Conservation (phyloP, 2,888 invertebrate genomes). For the Argyresthia albistria region DNA sequence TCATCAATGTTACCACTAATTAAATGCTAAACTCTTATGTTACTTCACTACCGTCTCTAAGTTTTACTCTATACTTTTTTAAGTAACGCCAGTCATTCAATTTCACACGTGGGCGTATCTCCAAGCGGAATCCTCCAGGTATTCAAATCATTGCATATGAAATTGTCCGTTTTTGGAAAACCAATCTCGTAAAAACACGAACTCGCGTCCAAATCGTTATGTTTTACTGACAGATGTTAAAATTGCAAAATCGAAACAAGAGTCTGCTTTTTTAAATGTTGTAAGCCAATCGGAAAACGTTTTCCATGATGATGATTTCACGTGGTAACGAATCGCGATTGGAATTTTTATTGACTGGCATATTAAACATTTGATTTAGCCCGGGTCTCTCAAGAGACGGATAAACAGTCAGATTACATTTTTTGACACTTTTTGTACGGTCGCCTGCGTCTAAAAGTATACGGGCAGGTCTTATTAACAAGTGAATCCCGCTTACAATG, state of each 20-base stretch:
- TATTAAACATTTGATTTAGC: slow-evolving; percentile 9
- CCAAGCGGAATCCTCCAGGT: background rate
- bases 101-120: slow-evolving; percentile 4
- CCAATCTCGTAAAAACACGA: slow-evolving; percentile 10
- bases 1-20: too few species aligned
- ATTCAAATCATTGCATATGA: slow-evolving; percentile 8
- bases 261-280: slow-evolving; percentile 19
- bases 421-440: too few species aligned
- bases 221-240: background rate
- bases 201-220: slow-evolving; percentile 1
- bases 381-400: too few species aligned
- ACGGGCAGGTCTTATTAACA: too few species aligned
- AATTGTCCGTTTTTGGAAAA: slow-evolving; percentile 6
- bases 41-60: too few species aligned
- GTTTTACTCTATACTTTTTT: background rate
- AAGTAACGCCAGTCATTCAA: background rate
- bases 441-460: too few species aligned
- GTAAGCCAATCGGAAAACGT: slow-evolving; percentile 27
- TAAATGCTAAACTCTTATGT: too few species aligned
- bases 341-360: slow-evolving; percentile 20
- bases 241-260: background rate
- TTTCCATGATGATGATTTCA: slow-evolving; percentile 25
- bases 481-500: too few species aligned
- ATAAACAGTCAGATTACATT: too few species aligned
- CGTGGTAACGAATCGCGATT: slow-evolving; percentile 12